Percentiles rank a stretch among this genome's conserved stretches.
Evolutionary conservation across 2,888 invertebrate species (phyloP).

Genomic region (Netelia inedita): DNA sequence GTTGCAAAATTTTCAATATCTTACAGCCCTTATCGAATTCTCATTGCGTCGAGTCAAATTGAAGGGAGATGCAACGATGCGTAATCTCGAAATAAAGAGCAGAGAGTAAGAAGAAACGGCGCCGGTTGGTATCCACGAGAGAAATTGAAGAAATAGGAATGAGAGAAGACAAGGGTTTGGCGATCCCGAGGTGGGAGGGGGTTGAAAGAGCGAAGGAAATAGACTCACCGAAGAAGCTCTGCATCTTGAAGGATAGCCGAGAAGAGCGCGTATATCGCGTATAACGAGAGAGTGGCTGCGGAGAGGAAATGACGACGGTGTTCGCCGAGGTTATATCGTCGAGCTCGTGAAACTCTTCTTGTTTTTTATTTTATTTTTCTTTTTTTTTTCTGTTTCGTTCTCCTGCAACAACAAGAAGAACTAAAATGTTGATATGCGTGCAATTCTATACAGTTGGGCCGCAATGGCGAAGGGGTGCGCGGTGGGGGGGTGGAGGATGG

Average conservation of each 20-base stretch:
- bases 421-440: conserved; percentile 70
- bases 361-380: too few relatives aligned
- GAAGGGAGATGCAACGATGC: not conserved
- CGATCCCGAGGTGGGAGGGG: not conserved
- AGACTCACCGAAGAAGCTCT: conserved; percentile 40
- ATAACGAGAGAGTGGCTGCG: conserved; percentile 49
- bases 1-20: too few relatives aligned
- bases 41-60: not conserved
- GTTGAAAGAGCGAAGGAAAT: conserved; percentile 19
- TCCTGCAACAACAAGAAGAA: conserved; percentile 67
- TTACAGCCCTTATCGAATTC: too few relatives aligned
- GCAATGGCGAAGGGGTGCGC: too few relatives aligned
- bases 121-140: too few relatives aligned
- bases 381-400: not conserved
- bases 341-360: conserved; percentile 60
- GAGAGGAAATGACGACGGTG: conserved; percentile 64
- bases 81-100: not conserved
- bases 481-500: too few relatives aligned
- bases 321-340: conserved; percentile 24
- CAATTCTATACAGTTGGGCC: conserved; percentile 13
- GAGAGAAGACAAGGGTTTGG: not conserved
- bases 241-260: not conserved
- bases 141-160: too few relatives aligned
- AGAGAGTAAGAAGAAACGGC: not conserved
- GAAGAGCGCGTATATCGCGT: conserved; percentile 19